phyloP scores from a whole-genome alignment of 2,888 invertebrate genomes.

The Dryobota labecula region DNA sequence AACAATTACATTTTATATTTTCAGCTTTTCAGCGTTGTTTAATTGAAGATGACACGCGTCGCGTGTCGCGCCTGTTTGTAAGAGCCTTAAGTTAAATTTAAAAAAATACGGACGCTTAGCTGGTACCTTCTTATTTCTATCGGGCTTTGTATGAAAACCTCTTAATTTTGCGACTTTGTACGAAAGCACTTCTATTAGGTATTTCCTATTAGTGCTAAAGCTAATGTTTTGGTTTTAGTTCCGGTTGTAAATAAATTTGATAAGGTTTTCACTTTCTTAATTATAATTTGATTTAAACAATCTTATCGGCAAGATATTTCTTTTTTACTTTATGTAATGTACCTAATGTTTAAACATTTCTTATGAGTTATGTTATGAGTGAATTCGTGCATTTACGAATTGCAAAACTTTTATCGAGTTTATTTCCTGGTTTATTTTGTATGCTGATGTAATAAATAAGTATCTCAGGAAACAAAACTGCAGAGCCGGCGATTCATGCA shows the following conservation, averaged over 20 bases:
- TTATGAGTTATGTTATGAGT: too few species aligned
- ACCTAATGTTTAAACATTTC: neutral
- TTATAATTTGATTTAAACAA: slow-evolving; percentile 29
- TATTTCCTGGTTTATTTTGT: slow-evolving; percentile 35
- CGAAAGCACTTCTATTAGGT: slow-evolving; percentile 11
- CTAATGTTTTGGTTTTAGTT: slow-evolving; percentile 27
- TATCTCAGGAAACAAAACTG: slow-evolving; percentile 61
- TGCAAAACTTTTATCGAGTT: slow-evolving; percentile 9
- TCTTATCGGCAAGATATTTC: slow-evolving; percentile 1
- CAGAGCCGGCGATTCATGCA: slow-evolving; percentile 49
- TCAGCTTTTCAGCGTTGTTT: too few species aligned
- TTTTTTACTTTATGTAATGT: slow-evolving; percentile 20
- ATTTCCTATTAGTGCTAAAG: slow-evolving; percentile 17
- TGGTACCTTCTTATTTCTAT: too few species aligned
- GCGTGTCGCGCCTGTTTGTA: too few species aligned
- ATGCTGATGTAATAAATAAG: slow-evolving; percentile 40
- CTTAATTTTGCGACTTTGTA: neutral
- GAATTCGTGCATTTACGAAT: neutral
- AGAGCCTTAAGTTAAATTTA: too few species aligned
- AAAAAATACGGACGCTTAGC: too few species aligned
- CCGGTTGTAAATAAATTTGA: slow-evolving; percentile 44
- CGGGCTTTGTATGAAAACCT: neutral
- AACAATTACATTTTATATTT: too few species aligned
- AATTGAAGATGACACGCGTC: too few species aligned
- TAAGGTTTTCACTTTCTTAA: slow-evolving; percentile 55